These are phyloP conservation scores for Capromys pilorides DNA, from an alignment of 2,797 vertebrate species.

Conservation along the genomic window DNA sequence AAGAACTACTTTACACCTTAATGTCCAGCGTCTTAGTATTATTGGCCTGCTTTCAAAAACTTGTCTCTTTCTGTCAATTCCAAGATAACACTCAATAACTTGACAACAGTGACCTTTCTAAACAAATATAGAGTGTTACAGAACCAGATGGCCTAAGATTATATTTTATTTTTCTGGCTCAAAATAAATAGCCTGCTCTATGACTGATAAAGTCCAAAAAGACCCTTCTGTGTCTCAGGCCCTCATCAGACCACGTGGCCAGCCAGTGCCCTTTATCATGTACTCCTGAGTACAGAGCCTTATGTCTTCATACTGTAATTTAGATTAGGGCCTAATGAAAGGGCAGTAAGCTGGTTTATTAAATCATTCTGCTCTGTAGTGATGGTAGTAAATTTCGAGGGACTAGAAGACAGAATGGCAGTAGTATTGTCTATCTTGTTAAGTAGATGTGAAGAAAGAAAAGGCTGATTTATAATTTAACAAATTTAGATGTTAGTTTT, in stretches of 20 bases:
- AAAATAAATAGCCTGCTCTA: conserved; percentile 74
- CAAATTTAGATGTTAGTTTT: neutral
- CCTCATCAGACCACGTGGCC: conserved; percentile 59
- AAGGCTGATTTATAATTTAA: conserved; percentile 54
- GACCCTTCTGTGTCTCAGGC: conserved; percentile 59
- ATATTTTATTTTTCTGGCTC: conserved; percentile 78
- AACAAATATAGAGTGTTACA: conserved; percentile 77
- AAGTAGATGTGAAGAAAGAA: neutral
- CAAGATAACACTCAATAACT: conserved; percentile 78
- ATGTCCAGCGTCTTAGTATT: conserved; percentile 70
- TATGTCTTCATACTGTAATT: conserved; percentile 64
- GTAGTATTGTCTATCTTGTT: neutral
- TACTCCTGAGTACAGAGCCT: conserved; percentile 26
- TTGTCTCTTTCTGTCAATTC: conserved; percentile 71
- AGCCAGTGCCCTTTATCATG: conserved; percentile 60
- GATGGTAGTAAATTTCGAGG: conserved; percentile 33
- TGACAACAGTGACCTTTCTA: conserved; percentile 81
- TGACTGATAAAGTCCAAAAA: conserved; percentile 70
- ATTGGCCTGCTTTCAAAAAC: conserved; percentile 68
- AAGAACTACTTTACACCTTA: conserved; percentile 71
- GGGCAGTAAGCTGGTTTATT: conserved; percentile 48
- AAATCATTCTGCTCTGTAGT: conserved; percentile 46
- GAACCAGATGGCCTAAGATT: conserved; percentile 79
- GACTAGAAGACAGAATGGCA: conserved; percentile 32
- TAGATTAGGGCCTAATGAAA: conserved; percentile 66